These are phyloP conservation scores for Ptilonorhynchus violaceus DNA, from an alignment of 2,113 vertebrate species.

Conservation along the genomic window DNA sequence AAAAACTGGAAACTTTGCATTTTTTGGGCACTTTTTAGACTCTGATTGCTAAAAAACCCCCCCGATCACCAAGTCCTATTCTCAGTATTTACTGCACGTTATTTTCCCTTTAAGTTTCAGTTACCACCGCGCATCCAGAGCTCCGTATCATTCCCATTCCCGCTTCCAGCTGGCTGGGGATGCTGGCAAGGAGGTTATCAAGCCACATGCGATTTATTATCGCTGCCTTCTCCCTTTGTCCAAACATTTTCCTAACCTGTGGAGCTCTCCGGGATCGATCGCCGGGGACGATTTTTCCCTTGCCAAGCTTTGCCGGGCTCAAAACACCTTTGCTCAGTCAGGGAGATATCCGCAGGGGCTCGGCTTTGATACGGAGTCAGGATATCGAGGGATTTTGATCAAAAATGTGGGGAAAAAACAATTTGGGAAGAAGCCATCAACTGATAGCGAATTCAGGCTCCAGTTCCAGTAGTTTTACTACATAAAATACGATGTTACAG, in stretches of 20 bases:
- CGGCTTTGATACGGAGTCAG: background rate
- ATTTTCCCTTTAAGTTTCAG: background rate
- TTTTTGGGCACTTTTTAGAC: background rate
- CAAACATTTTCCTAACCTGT: constrained; percentile 47
- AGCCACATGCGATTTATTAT: constrained; percentile 8
- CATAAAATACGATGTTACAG: background rate
- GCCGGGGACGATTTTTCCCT: background rate
- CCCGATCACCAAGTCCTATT: background rate
- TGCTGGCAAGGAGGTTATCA: constrained; percentile 21
- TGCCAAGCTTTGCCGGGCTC: constrained; percentile 16
- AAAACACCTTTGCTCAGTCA: background rate
- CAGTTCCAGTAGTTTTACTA: background rate
- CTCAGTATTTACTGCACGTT: background rate
- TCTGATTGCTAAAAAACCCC: background rate
- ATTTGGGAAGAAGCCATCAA: background rate
- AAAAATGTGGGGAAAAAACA: background rate
- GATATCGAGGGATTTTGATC: background rate
- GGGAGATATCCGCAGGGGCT: background rate
- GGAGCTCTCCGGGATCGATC: background rate
- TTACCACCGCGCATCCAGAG: background rate
- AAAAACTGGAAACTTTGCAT: background rate
- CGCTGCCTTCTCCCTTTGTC: background rate
- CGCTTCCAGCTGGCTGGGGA: background rate
- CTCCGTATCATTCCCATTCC: background rate
- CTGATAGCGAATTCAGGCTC: background rate